phyloP scores from a whole-genome alignment of 1,140 invertebrate genomes.

The Zophobas atratus region DNA sequence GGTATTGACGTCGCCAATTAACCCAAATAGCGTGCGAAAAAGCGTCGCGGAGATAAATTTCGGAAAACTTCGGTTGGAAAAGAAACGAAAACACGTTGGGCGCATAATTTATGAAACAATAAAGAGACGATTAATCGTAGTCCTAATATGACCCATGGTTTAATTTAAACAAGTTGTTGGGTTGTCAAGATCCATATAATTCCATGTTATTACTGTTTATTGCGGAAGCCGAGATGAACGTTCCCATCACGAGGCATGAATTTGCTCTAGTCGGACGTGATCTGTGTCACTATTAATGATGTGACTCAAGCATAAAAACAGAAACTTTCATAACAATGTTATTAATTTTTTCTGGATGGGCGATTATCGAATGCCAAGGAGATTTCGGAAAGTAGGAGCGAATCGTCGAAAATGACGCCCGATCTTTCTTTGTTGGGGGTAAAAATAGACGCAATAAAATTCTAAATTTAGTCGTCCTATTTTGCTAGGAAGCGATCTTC shows the following conservation, averaged over 20 bases:
- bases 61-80: too few relatives aligned
- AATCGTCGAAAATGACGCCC: conserved; percentile 37
- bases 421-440: conserved; percentile 13
- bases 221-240: conserved; percentile 51
- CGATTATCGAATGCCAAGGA: conserved; percentile 7
- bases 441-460: conserved; percentile 47
- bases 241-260: conserved; percentile 51
- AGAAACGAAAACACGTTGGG: conserved; percentile 20
- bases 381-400: conserved; percentile 33
- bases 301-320: conserved; percentile 42
- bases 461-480: conserved; percentile 39
- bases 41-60: too few relatives aligned
- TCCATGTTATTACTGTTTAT: conserved; percentile 54
- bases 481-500: background rate
- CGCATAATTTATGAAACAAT: conserved; percentile 38
- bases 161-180: conserved; percentile 53
- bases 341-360: conserved; percentile 31
- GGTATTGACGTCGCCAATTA: too few relatives aligned
- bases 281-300: conserved; percentile 47
- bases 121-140: conserved; percentile 35
- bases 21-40: too few relatives aligned
- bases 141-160: conserved; percentile 46
- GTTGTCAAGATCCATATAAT: conserved; percentile 54
- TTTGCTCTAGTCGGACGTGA: conserved; percentile 42
- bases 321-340: conserved; percentile 46